phyloP scores from a whole-genome alignment of 2,888 invertebrate species.

The Synergus gifuensis region DNA sequence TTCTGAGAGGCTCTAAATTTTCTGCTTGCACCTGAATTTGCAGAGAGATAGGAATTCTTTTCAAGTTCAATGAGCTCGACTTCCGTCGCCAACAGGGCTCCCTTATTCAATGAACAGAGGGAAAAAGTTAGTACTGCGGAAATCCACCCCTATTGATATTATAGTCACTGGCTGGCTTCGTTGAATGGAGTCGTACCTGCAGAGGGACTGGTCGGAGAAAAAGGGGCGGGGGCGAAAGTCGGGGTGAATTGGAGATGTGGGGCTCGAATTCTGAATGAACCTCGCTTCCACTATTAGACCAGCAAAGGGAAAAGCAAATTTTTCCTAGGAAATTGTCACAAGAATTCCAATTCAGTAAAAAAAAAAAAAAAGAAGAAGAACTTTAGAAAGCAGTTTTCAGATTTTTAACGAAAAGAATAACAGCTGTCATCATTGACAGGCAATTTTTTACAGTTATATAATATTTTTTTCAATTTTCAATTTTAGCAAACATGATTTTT shows the following conservation, averaged over 20 bases:
- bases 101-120: conserved; percentile 7
- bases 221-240: conserved; percentile 22
- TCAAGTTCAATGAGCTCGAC: conserved; percentile 31
- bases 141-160: conserved; percentile 30
- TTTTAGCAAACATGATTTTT: no score
- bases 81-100: conserved; percentile 36
- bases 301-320: not conserved
- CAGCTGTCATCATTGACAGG: no score
- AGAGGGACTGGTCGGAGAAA: not conserved
- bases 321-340: not conserved
- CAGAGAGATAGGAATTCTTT: conserved; percentile 6
- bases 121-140: conserved; percentile 8
- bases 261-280: conserved; percentile 24
- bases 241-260: conserved; percentile 31
- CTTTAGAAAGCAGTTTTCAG: not conserved
- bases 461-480: no score
- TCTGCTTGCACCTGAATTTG: not conserved
- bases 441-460: no score
- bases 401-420: no score
- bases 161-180: conserved; percentile 22
- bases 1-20: not conserved
- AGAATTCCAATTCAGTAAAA: not conserved
- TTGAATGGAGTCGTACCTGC: conserved; percentile 13
- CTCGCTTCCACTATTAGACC: not conserved
- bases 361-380: no score